These are phyloP conservation scores for Cryptocephalus moraei DNA, from an alignment of 2,888 invertebrate genomes.

Conservation along the genomic window DNA sequence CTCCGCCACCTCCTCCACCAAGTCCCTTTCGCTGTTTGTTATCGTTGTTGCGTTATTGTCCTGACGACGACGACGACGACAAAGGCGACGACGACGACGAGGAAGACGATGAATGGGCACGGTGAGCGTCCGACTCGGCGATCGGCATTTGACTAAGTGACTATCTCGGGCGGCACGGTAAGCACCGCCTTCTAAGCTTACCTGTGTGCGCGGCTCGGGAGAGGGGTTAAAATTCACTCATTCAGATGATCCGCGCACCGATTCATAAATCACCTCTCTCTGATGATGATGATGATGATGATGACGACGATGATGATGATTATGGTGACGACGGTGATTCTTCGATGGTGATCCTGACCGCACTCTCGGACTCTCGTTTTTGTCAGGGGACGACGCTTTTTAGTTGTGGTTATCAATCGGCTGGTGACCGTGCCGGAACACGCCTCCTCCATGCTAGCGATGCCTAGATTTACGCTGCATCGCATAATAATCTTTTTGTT, in stretches of 20 bases:
- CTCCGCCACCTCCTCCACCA: too few relatives aligned
- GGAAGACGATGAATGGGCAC: not conserved
- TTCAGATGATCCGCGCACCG: constrained; percentile 33
- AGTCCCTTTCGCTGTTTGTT: not conserved
- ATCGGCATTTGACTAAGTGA: constrained; percentile 38
- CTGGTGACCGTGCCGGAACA: too few relatives aligned
- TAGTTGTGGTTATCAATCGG: too few relatives aligned
- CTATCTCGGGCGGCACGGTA: constrained; percentile 33
- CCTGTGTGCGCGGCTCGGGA: constrained; percentile 24
- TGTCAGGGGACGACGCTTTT: too few relatives aligned
- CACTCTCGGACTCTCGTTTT: too few relatives aligned
- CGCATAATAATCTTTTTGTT: too few relatives aligned
- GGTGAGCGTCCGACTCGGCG: constrained; percentile 26
- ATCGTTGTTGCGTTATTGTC: not conserved
- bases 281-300: constrained; percentile 7
- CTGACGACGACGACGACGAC: too few relatives aligned
- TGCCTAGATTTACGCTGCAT: too few relatives aligned
- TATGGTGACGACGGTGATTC: constrained; percentile 1
- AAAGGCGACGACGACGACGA: too few relatives aligned
- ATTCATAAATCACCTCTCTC: constrained; percentile 36
- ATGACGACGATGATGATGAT: constrained; percentile 4
- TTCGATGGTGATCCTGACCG: constrained; percentile 3
- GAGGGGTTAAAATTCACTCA: constrained; percentile 33
- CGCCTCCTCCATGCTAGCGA: too few relatives aligned
- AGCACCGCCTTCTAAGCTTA: constrained; percentile 36